phyloP scores from a whole-genome alignment of 2,888 invertebrate species.

The Harpalus rubripes region DNA sequence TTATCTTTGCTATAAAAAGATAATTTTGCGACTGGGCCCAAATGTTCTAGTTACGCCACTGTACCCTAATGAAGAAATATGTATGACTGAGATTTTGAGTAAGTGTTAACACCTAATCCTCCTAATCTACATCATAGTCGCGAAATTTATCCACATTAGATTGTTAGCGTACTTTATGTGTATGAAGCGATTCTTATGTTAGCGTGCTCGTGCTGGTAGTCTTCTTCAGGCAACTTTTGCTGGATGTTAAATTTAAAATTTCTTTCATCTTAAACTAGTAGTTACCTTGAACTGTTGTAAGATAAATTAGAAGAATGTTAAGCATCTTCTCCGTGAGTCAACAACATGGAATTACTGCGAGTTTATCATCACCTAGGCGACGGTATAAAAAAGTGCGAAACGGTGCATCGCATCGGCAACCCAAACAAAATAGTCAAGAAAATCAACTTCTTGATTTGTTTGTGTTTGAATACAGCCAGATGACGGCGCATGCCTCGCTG shows the following conservation, averaged over 20 bases:
- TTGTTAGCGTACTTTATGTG: too few species aligned
- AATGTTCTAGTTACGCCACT: too few species aligned
- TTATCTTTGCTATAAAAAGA: too few species aligned
- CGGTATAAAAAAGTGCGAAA: constrained; percentile 35
- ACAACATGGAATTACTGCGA: constrained; percentile 5
- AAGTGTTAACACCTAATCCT: too few species aligned
- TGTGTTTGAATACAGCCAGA: constrained; percentile 62
- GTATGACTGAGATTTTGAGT: too few species aligned
- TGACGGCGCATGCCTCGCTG: constrained; percentile 57
- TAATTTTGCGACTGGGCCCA: too few species aligned
- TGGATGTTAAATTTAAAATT: not conserved
- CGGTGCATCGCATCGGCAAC: constrained; percentile 32
- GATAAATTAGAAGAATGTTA: constrained; percentile 3
- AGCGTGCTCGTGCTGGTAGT: not conserved
- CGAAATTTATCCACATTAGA: too few species aligned
- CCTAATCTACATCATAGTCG: too few species aligned
- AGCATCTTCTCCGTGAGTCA: constrained; percentile 1
- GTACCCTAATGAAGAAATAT: too few species aligned
- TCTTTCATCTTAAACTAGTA: too few species aligned
- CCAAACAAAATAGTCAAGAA: constrained; percentile 43
- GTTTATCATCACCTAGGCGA: constrained; percentile 28
- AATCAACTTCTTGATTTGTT: constrained; percentile 56
- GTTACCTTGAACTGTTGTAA: not conserved
- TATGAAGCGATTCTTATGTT: too few species aligned
- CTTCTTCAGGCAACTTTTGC: not conserved